phyloP scores from a whole-genome alignment of 2,797 vertebrate genomes.

The Caiman crocodilus region DNA sequence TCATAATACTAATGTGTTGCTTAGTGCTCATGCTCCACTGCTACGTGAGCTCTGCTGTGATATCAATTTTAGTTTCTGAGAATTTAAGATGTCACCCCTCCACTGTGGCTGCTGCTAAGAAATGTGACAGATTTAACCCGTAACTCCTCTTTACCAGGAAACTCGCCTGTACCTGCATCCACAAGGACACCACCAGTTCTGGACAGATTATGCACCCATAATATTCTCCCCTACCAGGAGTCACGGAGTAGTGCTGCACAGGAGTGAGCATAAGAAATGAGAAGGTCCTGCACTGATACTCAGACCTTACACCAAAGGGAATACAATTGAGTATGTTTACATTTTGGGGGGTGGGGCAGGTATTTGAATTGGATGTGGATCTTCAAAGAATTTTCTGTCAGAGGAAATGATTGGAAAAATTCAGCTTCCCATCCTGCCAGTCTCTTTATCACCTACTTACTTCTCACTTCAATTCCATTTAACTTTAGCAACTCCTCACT shows the following conservation, averaged over 20 bases:
- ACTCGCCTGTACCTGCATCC: neutral
- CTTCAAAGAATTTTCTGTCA: neutral
- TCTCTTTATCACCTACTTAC: neutral
- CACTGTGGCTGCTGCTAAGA: neutral
- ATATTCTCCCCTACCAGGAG: neutral
- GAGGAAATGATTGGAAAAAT: accelerated
- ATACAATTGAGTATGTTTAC: neutral
- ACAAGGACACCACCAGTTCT: neutral
- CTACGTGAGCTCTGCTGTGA: neutral
- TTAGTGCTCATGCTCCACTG: neutral
- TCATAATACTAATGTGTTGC: neutral
- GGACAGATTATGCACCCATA: neutral
- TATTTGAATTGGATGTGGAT: accelerated
- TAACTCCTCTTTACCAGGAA: neutral
- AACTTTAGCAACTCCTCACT: conserved; percentile 25
- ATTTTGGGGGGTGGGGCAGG: neutral
- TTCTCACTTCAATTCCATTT: neutral
- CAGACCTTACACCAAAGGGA: neutral
- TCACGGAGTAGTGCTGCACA: neutral
- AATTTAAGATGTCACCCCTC: neutral
- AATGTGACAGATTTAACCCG: neutral
- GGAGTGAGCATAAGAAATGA: neutral
- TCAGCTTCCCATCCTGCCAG: neutral
- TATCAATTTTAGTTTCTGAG: neutral
- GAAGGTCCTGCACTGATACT: accelerated